phyloP scores from a whole-genome alignment of 2,888 invertebrate genomes.

The Conchocele bisecta region DNA sequence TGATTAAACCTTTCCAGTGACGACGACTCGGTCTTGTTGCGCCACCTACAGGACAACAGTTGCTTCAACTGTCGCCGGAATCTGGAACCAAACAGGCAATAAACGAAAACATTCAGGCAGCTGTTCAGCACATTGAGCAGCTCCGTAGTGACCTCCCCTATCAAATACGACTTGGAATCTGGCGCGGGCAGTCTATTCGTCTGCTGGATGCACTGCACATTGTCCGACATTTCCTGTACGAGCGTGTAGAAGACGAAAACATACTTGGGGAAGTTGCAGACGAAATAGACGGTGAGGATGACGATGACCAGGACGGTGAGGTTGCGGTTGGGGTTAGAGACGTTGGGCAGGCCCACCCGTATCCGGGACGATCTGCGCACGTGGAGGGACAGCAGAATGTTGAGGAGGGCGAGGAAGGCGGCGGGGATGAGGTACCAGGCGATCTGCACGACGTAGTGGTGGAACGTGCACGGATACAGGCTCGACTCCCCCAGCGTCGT shows the following conservation, averaged over 20 bases:
- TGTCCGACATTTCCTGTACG: constrained; percentile 47
- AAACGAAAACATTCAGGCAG: constrained; percentile 63
- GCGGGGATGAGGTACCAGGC: constrained; percentile 67
- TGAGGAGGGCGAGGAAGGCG: constrained; percentile 50
- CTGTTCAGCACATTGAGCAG: constrained; percentile 66
- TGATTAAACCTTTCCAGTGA: not conserved
- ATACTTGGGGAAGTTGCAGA: constrained; percentile 64
- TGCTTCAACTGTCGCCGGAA: constrained; percentile 59
- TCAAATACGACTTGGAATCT: constrained; percentile 38
- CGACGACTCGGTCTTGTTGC: not conserved
- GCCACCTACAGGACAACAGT: constrained; percentile 40
- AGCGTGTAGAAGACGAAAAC: constrained; percentile 58
- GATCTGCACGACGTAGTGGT: constrained; percentile 61
- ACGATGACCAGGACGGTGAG: constrained; percentile 62
- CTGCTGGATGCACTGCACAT: constrained; percentile 43
- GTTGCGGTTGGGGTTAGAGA: constrained; percentile 58
- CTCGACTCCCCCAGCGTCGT: constrained; percentile 45
- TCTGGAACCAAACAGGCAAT: constrained; percentile 62
- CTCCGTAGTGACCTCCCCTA: constrained; percentile 51
- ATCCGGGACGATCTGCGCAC: constrained; percentile 61
- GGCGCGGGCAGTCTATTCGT: constrained; percentile 43
- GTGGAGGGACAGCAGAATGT: constrained; percentile 55
- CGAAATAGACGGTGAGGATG: constrained; percentile 60
- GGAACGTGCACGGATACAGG: constrained; percentile 59
- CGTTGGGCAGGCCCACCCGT: constrained; percentile 50